These are phyloP conservation scores for Plusia festucae DNA, from an alignment of 2,888 invertebrate genomes.

Conservation along the genomic window DNA sequence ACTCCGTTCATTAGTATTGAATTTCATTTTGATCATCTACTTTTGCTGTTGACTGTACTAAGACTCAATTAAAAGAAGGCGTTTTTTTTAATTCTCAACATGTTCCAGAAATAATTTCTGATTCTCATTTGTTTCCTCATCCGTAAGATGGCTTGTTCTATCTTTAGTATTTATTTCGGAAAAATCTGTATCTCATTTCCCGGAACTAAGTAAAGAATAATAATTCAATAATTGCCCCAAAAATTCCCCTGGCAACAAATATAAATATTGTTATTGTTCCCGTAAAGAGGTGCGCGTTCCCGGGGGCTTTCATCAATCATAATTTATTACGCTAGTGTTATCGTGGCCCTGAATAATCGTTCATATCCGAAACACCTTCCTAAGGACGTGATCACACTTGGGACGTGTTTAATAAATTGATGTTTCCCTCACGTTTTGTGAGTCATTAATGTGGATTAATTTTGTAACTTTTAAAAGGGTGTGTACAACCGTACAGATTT, in stretches of 20 bases:
- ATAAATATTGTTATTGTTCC: slow-evolving; percentile 77
- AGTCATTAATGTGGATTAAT: slow-evolving; percentile 47
- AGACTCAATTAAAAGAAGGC: too few relatives aligned
- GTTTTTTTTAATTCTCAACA: too few relatives aligned
- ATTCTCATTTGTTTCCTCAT: too few relatives aligned
- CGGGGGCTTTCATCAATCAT: slow-evolving; percentile 84
- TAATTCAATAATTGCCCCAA: slow-evolving; percentile 34
- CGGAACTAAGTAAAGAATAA: slow-evolving; percentile 5
- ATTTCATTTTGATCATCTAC: too few relatives aligned
- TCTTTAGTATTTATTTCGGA: not conserved
- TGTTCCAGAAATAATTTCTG: too few relatives aligned
- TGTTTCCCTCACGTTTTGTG: slow-evolving; percentile 48
- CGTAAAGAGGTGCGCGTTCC: slow-evolving; percentile 73
- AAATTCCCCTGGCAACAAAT: slow-evolving; percentile 37
- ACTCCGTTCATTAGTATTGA: too few relatives aligned
- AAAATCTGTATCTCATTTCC: not conserved
- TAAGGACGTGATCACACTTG: slow-evolving; percentile 70
- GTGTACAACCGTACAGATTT: not conserved
- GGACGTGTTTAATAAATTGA: slow-evolving; percentile 58
- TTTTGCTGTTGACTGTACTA: too few relatives aligned
- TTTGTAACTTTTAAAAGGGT: slow-evolving; percentile 11
- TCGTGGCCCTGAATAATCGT: slow-evolving; percentile 84
- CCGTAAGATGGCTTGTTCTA: not conserved
- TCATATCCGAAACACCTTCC: slow-evolving; percentile 87
- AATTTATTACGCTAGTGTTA: slow-evolving; percentile 88